Evolutionary conservation across 37 sponge, comb jelly and placozoan species (phyloP).

Genomic region (Hormiphora californensis): DNA sequence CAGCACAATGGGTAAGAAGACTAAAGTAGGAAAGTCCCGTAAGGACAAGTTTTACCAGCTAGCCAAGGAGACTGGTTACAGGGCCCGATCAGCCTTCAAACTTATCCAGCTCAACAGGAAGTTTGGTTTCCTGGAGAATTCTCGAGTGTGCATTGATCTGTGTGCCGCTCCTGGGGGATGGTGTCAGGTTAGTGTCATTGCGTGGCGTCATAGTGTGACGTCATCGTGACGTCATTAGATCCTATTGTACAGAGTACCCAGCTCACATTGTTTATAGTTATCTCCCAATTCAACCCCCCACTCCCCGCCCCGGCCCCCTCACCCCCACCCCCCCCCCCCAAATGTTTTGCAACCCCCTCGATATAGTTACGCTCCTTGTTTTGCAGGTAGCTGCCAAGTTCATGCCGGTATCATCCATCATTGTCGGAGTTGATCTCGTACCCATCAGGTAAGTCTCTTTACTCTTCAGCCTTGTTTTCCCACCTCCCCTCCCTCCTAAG

Average conservation of each 20-base stretch:
- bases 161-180: constrained; percentile 99
- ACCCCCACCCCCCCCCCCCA: no score
- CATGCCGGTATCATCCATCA: constrained; percentile 87
- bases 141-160: constrained; percentile 83
- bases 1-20: constrained; percentile 80
- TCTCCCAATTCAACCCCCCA: no score
- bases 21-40: constrained; percentile 82
- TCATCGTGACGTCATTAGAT: no score
- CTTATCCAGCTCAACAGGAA: constrained; percentile 91
- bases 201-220: no score
- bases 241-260: no score
- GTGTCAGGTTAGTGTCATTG: constrained; percentile 58
- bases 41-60: constrained; percentile 92
- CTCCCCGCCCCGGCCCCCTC: no score
- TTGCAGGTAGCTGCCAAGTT: constrained; percentile 83
- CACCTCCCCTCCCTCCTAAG: neutral
- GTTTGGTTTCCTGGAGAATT: constrained; percentile 84
- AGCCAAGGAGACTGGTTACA: constrained; percentile 94
- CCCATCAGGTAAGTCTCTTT: constrained; percentile 65
- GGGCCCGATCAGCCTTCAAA: constrained; percentile 96
- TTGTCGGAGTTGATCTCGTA: constrained; percentile 88
- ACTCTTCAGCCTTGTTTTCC: neutral
- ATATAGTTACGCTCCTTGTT: no score
- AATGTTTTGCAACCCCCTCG: no score
- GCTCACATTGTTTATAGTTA: no score